Evolutionary conservation across 2,797 vertebrate genomes (phyloP).

Genomic region (Taeniopygia guttata): DNA sequence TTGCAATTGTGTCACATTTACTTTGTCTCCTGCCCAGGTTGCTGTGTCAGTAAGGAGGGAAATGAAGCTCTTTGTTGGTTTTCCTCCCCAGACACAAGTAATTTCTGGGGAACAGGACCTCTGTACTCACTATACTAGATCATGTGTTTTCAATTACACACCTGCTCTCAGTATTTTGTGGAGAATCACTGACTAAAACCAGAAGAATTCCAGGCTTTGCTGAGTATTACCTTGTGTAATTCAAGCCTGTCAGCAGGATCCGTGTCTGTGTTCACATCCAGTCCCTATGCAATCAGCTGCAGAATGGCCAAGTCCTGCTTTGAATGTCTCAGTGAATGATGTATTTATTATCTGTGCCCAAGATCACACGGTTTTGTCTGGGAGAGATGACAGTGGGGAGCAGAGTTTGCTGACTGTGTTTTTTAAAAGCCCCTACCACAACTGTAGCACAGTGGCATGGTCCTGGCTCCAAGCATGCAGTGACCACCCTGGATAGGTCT

Average conservation of each 20-base stretch:
- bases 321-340: not conserved
- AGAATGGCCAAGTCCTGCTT: not conserved
- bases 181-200: not conserved
- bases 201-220: not conserved
- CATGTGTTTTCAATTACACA: not conserved
- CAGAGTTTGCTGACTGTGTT: not conserved
- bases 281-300: not conserved
- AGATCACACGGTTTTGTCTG: not conserved
- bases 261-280: accelerated
- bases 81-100: not conserved
- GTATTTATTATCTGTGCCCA: not conserved
- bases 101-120: not conserved
- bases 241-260: not conserved
- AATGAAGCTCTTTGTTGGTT: not conserved
- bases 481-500: not conserved
- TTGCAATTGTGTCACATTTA: not conserved
- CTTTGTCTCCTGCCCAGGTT: not conserved
- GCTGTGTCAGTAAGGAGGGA: not conserved
- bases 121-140: not conserved
- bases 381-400: not conserved
- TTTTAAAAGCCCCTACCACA: not conserved
- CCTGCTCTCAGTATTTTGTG: not conserved
- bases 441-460: not conserved
- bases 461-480: not conserved
- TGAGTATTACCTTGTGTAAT: not conserved